A percentile compares a stretch with the other conserved stretches of the same genome.
Evolutionary conservation across 2,797 vertebrate genomes (phyloP).

Genomic region (Cynopterus sphinx): DNA sequence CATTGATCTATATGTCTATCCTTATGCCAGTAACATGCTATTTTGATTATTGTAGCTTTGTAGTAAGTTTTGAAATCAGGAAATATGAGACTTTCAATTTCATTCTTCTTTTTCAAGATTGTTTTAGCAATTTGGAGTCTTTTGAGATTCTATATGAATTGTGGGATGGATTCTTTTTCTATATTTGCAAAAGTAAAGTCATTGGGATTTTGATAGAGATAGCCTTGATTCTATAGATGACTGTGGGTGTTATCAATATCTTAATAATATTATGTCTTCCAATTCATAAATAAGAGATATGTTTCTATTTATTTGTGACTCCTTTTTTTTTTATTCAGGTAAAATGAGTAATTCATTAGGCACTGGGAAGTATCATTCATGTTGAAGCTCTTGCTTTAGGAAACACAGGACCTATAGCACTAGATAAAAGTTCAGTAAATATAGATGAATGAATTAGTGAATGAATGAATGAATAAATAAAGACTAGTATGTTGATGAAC

Average conservation of each 20-base stretch:
- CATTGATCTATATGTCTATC: neutral
- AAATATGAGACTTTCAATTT: neutral
- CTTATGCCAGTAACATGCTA: neutral
- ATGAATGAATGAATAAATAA: neutral
- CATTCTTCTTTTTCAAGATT: neutral
- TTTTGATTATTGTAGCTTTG: neutral
- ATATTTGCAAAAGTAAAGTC: neutral
- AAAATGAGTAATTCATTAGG: neutral
- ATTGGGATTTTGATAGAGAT: neutral
- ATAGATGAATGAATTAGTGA: neutral
- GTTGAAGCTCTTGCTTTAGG: neutral
- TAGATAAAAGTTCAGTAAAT: neutral
- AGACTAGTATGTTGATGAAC: neutral
- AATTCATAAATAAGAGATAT: neutral
- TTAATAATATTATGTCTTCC: neutral
- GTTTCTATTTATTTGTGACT: neutral
- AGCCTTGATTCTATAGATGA: neutral
- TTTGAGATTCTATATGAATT: neutral
- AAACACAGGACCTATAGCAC: neutral
- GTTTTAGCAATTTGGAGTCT: neutral
- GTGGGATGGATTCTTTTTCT: neutral
- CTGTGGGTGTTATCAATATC: neutral
- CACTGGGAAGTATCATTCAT: neutral
- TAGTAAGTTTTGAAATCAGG: neutral
- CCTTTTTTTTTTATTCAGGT: neutral